Percentiles rank a stretch among this genome's conserved stretches.
These are phyloP conservation scores for Telmatochromis sp. DNA, from an alignment of 2,113 vertebrate genomes.

Conservation along the genomic window DNA sequence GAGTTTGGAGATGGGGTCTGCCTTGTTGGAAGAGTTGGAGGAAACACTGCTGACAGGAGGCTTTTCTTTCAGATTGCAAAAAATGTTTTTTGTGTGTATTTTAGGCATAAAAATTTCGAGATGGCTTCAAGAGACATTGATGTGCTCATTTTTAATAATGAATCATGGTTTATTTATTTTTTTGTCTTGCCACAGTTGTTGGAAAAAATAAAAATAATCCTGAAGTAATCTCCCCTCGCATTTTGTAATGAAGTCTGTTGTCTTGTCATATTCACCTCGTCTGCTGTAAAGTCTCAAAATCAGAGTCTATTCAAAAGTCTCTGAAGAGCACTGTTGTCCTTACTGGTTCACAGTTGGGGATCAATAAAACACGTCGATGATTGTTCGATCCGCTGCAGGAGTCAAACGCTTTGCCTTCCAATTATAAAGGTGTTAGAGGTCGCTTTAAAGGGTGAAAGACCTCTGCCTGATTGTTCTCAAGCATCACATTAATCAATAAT, in stretches of 20 bases:
- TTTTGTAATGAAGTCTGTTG: conserved; percentile 13
- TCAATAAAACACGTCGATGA: conserved; percentile 58
- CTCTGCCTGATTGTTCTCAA: conserved; percentile 26
- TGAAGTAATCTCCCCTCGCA: not conserved
- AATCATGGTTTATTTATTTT: not conserved
- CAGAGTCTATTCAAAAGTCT: conserved; percentile 6
- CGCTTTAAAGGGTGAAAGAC: conserved; percentile 23
- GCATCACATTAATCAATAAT: conserved; percentile 37
- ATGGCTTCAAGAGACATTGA: not conserved
- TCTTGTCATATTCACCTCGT: not conserved
- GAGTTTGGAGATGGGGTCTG: not conserved
- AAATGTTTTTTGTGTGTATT: not conserved
- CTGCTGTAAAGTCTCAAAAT: not conserved
- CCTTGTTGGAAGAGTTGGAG: not conserved
- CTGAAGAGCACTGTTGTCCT: not conserved
- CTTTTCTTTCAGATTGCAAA: conserved; percentile 20
- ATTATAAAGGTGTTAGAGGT: conserved; percentile 57
- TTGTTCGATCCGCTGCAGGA: conserved; percentile 42
- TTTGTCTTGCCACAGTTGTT: not conserved
- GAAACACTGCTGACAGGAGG: conserved; percentile 28
- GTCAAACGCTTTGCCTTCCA: conserved; percentile 46
- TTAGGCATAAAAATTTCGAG: not conserved
- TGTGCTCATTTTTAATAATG: not conserved
- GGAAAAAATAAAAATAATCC: not conserved
- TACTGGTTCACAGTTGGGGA: conserved; percentile 14